Evolutionary conservation across 2,113 vertebrate genomes (phyloP).

Genomic region (Sphyrna mokarran): DNA sequence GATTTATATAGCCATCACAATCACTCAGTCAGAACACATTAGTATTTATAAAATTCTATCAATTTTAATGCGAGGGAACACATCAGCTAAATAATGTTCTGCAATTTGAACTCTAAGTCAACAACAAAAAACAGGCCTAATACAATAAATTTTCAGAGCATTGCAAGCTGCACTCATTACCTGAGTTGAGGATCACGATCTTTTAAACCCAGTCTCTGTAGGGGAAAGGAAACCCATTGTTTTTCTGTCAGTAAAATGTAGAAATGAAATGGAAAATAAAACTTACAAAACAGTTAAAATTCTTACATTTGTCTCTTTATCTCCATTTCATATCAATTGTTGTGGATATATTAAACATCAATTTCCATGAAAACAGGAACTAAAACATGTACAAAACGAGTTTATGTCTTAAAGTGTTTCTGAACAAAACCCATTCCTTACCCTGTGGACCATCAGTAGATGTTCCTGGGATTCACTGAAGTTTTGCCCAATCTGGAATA

Average conservation of each 20-base stretch:
- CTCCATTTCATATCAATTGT: background rate
- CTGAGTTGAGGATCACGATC: background rate
- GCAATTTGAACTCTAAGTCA: background rate
- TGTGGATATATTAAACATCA: background rate
- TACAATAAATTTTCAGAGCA: background rate
- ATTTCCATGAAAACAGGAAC: background rate
- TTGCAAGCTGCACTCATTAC: background rate
- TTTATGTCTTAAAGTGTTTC: background rate
- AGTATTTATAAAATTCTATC: background rate
- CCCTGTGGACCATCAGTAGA: conserved; percentile 66
- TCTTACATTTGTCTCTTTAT: background rate
- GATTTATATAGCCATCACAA: background rate
- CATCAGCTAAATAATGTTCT: background rate
- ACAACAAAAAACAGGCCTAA: background rate
- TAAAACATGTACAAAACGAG: background rate
- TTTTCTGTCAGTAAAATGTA: background rate
- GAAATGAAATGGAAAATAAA: background rate
- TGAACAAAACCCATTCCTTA: conserved; percentile 45
- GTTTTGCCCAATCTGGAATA: conserved; percentile 78
- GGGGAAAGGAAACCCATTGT: background rate
- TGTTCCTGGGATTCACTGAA: conserved; percentile 85
- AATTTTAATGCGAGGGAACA: background rate
- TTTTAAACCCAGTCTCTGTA: background rate
- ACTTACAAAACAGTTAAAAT: background rate
- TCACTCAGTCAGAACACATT: background rate